Conservation (phyloP, 2,113 vertebrate genomes). For the Centropus unirufus region DNA sequence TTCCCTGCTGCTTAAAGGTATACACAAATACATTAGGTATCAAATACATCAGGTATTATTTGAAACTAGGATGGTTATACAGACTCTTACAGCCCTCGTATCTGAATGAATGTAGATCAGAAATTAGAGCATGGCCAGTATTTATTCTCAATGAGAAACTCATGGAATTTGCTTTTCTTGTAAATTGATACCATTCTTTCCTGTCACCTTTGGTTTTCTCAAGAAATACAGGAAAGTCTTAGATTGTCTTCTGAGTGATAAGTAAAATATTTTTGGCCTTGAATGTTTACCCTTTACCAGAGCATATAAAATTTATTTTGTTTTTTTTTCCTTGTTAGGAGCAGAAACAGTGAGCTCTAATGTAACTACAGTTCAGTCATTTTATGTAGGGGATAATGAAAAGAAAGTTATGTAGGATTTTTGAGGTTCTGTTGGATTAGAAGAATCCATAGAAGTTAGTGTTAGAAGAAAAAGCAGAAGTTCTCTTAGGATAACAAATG, state of each 20-base stretch:
- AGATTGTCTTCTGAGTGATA: neutral
- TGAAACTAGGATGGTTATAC: neutral
- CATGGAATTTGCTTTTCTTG: neutral
- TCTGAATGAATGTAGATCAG: neutral
- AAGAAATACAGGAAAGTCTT: neutral
- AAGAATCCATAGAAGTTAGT: neutral
- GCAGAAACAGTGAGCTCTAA: neutral
- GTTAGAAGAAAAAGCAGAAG: neutral
- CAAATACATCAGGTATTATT: neutral
- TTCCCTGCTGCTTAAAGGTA: neutral
- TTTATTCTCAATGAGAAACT: neutral
- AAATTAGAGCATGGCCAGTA: neutral
- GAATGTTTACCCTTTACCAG: neutral
- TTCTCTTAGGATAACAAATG: neutral
- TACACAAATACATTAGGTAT: neutral
- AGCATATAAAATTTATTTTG: neutral
- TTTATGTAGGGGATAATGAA: neutral
- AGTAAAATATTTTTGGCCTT: neutral
- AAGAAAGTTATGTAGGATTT: neutral
- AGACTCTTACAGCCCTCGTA: neutral
- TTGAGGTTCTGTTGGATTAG: neutral
- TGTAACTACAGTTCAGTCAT: neutral
- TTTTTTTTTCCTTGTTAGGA: neutral
- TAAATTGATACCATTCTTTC: neutral
- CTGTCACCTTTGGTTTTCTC: neutral